These are phyloP conservation scores for Leptobrachium leishanense DNA, from an alignment of 2,113 vertebrate genomes.

Conservation along the genomic window DNA sequence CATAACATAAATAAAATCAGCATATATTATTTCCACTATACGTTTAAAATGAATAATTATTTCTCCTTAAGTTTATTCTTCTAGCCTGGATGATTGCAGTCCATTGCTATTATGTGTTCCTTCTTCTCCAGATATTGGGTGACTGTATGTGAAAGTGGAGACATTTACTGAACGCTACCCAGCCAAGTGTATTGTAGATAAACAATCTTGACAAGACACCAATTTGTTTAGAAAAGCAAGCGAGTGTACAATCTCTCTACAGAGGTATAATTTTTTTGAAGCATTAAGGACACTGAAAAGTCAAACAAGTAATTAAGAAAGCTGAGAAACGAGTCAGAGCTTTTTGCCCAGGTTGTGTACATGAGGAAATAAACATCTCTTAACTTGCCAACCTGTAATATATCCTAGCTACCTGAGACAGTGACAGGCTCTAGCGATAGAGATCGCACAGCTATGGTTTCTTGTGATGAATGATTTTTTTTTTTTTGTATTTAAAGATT, in stretches of 20 bases:
- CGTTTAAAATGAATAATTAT: too few relatives aligned
- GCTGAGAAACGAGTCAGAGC: constrained; percentile 28
- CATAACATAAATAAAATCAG: too few relatives aligned
- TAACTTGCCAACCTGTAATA: constrained; percentile 46
- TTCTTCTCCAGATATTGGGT: neutral
- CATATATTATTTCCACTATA: too few relatives aligned
- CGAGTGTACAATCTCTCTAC: constrained; percentile 33
- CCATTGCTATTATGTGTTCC: neutral
- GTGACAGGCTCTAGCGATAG: constrained; percentile 25
- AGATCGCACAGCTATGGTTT: constrained; percentile 38
- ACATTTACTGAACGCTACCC: neutral
- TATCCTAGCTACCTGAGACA: constrained; percentile 40
- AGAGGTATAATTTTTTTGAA: constrained; percentile 35
- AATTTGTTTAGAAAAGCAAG: constrained; percentile 44
- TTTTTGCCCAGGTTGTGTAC: constrained; percentile 28
- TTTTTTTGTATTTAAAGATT: too few relatives aligned
- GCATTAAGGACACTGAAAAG: constrained; percentile 29
- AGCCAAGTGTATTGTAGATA: constrained; percentile 39
- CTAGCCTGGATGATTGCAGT: neutral
- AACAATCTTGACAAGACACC: constrained; percentile 39
- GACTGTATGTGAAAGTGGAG: constrained; percentile 28
- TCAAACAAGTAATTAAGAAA: constrained; percentile 46
- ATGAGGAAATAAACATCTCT: constrained; percentile 44
- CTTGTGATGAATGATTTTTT: constrained; percentile 42
- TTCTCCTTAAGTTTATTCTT: too few relatives aligned